phyloP scores from a whole-genome alignment of 2,113 vertebrate genomes.

The Tympanuchus pallidicinctus region DNA sequence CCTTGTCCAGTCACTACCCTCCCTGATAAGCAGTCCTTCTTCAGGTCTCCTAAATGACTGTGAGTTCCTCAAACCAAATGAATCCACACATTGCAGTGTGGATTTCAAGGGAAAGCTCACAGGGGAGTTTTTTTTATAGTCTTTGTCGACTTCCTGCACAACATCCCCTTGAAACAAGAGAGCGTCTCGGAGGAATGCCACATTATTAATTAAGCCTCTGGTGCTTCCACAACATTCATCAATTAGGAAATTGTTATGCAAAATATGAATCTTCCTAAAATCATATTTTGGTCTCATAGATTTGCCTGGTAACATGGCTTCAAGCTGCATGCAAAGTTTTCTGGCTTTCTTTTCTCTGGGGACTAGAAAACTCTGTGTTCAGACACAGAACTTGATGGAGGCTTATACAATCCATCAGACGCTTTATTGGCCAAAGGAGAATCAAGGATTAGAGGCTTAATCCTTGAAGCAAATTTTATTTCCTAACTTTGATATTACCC shows the following conservation, averaged over 20 bases:
- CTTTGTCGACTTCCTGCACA: neutral
- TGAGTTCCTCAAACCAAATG: neutral
- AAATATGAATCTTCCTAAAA: neutral
- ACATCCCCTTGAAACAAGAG: neutral
- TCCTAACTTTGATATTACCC: constrained; percentile 53
- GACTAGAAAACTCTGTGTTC: neutral
- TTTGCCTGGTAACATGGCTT: neutral
- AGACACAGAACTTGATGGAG: neutral
- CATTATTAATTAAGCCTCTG: neutral
- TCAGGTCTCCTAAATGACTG: neutral
- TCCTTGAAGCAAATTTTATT: constrained; percentile 66
- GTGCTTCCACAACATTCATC: neutral
- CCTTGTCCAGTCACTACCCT: neutral
- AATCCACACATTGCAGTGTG: neutral
- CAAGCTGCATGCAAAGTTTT: neutral
- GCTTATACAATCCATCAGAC: neutral
- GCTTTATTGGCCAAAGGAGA: constrained; percentile 51
- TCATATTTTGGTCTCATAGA: neutral
- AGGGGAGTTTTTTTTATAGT: neutral
- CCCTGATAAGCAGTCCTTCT: neutral
- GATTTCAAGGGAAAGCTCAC: neutral
- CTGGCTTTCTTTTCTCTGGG: neutral
- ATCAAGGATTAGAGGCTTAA: constrained; percentile 48
- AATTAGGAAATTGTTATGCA: neutral
- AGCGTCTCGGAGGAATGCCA: neutral